Evolutionary conservation across 2,113 vertebrate species (phyloP).

Genomic region (Myrmecobius fasciatus): DNA sequence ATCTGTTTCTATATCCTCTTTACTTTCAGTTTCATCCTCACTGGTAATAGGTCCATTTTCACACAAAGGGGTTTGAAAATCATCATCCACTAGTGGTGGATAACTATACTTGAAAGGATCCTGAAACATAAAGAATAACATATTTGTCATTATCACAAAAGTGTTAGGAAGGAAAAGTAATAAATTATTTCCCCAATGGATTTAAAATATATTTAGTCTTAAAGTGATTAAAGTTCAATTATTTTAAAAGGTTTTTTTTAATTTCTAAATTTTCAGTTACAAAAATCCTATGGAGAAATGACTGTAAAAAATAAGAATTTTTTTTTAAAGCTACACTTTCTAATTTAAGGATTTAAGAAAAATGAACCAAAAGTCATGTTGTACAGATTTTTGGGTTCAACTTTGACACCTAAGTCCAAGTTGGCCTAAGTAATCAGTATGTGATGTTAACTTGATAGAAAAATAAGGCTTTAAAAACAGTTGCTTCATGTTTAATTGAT

Average conservation of each 20-base stretch:
- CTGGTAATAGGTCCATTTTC: constrained; percentile 94
- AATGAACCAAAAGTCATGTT: not conserved
- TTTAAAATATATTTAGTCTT: constrained; percentile 8
- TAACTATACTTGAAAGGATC: constrained; percentile 97
- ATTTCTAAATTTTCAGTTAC: not conserved
- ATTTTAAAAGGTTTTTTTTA: not conserved
- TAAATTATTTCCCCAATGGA: not conserved
- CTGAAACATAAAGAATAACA: constrained; percentile 80
- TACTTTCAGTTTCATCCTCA: constrained; percentile 94
- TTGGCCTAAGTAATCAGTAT: not conserved
- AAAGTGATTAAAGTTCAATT: not conserved
- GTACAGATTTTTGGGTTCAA: not conserved
- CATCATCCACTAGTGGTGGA: constrained; percentile 96
- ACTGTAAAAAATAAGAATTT: not conserved
- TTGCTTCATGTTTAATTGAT: not conserved
- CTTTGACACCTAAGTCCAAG: not conserved
- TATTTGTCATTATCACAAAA: not conserved
- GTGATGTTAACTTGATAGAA: not conserved
- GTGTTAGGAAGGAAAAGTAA: not conserved
- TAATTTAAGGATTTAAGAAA: not conserved
- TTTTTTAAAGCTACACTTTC: not conserved
- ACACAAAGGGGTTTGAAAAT: constrained; percentile 95
- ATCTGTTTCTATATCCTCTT: constrained; percentile 90
- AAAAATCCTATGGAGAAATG: not conserved
- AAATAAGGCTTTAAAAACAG: not conserved